Evolutionary conservation across 2,113 vertebrate species (phyloP).

Genomic region (Ibidorhyncha struthersii): DNA sequence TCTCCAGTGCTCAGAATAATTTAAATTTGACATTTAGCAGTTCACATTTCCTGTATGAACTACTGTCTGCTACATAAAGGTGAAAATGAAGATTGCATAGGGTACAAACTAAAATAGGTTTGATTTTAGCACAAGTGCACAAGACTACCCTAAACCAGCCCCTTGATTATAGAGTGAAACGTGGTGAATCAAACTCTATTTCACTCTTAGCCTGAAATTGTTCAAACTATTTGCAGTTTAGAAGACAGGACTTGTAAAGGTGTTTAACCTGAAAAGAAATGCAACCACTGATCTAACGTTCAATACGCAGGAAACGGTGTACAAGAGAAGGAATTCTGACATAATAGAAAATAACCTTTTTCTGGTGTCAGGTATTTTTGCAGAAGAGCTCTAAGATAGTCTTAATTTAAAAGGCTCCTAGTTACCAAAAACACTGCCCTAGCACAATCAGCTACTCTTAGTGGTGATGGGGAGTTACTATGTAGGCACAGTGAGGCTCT

Average conservation of each 20-base stretch:
- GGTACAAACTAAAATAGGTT: background rate
- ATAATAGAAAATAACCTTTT: background rate
- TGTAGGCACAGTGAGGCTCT: background rate
- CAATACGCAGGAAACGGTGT: background rate
- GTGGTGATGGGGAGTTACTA: background rate
- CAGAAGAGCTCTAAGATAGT: background rate
- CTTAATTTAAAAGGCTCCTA: background rate
- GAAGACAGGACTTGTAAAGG: background rate
- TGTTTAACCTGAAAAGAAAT: background rate
- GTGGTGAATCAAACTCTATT: background rate
- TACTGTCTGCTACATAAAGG: background rate
- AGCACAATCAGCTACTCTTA: background rate
- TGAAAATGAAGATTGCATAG: background rate
- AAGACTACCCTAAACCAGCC: background rate
- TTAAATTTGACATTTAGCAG: background rate
- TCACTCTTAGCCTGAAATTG: background rate
- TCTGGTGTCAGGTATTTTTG: background rate
- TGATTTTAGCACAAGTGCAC: background rate
- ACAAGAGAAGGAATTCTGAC: background rate
- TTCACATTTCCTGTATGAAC: background rate
- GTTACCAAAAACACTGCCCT: background rate
- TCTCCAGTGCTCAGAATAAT: background rate
- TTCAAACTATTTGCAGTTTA: background rate
- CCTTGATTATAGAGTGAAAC: background rate
- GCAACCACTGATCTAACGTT: background rate